Evolutionary conservation across 2,888 invertebrate species (phyloP).

Genomic region (Drosophila yooni): DNA sequence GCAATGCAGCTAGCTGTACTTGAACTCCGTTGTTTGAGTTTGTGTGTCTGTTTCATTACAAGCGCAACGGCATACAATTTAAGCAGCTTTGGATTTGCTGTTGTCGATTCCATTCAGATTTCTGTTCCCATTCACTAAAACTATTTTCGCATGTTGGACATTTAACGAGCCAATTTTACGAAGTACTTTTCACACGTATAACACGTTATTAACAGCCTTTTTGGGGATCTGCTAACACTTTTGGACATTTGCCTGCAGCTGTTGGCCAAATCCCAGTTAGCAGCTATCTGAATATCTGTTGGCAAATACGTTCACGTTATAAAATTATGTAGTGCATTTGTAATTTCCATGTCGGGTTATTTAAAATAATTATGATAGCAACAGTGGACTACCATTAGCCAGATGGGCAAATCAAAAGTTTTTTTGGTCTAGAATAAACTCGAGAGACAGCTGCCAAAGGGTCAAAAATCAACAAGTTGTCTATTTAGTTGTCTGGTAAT

Average conservation of each 20-base stretch:
- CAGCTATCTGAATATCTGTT: slow-evolving; percentile 24
- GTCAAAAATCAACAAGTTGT: slow-evolving; percentile 61
- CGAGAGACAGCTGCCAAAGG: slow-evolving; percentile 40
- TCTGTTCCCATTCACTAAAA: slow-evolving; percentile 4
- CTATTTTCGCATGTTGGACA: slow-evolving; percentile 16
- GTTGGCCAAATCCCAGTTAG: not conserved
- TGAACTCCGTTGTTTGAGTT: slow-evolving; percentile 17
- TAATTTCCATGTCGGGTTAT: slow-evolving; percentile 74
- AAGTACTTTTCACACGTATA: slow-evolving; percentile 28
- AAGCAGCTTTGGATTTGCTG: slow-evolving; percentile 69
- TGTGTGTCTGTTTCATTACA: slow-evolving; percentile 65
- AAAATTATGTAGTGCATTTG: slow-evolving; percentile 67
- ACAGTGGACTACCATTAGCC: slow-evolving; percentile 1
- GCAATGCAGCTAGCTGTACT: slow-evolving; percentile 1
- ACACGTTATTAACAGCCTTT: slow-evolving; percentile 45
- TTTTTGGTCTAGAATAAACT: slow-evolving; percentile 5
- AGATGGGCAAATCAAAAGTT: not conserved
- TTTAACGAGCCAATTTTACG: slow-evolving; percentile 18
- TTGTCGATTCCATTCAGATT: slow-evolving; percentile 25
- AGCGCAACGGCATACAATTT: slow-evolving; percentile 73
- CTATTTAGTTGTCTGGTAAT: slow-evolving; percentile 9
- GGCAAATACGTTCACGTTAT: slow-evolving; percentile 61
- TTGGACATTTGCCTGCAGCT: slow-evolving; percentile 56
- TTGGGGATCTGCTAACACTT: slow-evolving; percentile 18
- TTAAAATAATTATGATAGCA: slow-evolving; percentile 74